Base-by-base conservation (phyloP, 2,888 invertebrate species). In the Drosophila limbata region DNA sequence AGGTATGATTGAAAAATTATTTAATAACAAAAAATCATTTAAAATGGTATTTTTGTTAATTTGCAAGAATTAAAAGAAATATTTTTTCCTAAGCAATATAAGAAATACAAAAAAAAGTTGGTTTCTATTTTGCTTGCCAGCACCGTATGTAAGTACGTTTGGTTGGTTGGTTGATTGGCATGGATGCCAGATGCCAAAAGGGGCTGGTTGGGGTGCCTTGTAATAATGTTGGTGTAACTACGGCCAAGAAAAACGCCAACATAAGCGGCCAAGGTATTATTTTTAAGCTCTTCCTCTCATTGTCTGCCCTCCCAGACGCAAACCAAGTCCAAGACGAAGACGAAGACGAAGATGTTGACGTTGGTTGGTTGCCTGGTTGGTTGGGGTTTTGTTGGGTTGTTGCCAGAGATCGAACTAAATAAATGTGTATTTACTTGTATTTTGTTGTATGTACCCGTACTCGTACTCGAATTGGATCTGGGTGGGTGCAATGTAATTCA, bases 261-360 rank as follows among this genome's bases (percentile, higher is more conserved):
- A 84, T 84, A 85, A 85, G 85, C 83, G 85, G 79, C 74, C 84
- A 86, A 79, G 83, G 85, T 86, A 87, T 87, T 86, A 86, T 81
- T 87, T 87, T 84, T 87, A 86, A 86, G 85, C 85, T 85, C 87
- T 85, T 85, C 84, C 87, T 81, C 60, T 76, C 81, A 82, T 81
- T 85, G 85, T 85, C 85, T 85, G 71, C 85, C 76, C 81, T 45
- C 73, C 79, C 77, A 79, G 77, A 77, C 68, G 21, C 35, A 53
- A 52, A 21, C 52, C 55, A 21, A 33, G 53, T 11, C 42, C 31
- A 48, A 52, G 57, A 21, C 52, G 13, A 42, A 53, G 60, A 55
- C 52, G 65, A 44, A 39, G 55, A 65, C 35, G 52, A 50, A 42
- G 62, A 66, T 17, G 66, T 60, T 57, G 57, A 57, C 52, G 31